Evolutionary conservation across 2,888 invertebrate genomes (phyloP), one percentile per base, ranked within the genome.

Genomic region (Pheosia gnoma): DNA sequence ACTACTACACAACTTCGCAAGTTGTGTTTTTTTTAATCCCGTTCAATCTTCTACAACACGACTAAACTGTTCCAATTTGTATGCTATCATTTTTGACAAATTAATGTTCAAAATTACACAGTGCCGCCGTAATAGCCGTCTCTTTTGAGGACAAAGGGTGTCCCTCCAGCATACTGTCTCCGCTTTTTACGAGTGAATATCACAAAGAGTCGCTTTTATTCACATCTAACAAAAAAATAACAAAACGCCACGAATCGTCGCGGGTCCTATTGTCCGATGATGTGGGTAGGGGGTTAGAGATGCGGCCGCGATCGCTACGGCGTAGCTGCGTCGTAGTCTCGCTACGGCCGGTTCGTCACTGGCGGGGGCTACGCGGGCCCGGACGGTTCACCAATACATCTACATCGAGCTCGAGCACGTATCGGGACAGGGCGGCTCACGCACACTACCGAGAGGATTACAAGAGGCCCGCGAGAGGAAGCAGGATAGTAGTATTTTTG

Each of bases 361-460:
- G 90, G 88, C 91, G 93, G 92, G 91, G 90, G 91, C 91, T 91
- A 89, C 88, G 87, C 80, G 82, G 83, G 85, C 84, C 92, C 90
- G 92, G 92, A 91, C 86, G 82, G 84, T 75, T 80, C 89, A 87
- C 91, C 72, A 84, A 88, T 87, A 91, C 90, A 80, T 58, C n/a
- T 66, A 65, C 65, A 68, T 53, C 65, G 72, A 87, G 88, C 88
- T 88, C 84, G 77, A 77, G 72, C 73, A 71, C 75, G 71, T 78
- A 78, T 86, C 72, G 68, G 64, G 68, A 86, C 75, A 82, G 72
- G 70, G 68, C 76, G 71, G 68, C 75, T 71, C 78, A 83, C 88
- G 58, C 89, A 89, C 88, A 90, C 90, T 75, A 39, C 38, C 65
- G 59, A 65, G 59, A 52, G 61, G 36, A 61, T 88, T 90, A 88